Percentiles rank a stretch among this genome's conserved stretches.
Evolutionary conservation across 2,888 invertebrate species (phyloP).

Genomic region (Torymus tubicola): DNA sequence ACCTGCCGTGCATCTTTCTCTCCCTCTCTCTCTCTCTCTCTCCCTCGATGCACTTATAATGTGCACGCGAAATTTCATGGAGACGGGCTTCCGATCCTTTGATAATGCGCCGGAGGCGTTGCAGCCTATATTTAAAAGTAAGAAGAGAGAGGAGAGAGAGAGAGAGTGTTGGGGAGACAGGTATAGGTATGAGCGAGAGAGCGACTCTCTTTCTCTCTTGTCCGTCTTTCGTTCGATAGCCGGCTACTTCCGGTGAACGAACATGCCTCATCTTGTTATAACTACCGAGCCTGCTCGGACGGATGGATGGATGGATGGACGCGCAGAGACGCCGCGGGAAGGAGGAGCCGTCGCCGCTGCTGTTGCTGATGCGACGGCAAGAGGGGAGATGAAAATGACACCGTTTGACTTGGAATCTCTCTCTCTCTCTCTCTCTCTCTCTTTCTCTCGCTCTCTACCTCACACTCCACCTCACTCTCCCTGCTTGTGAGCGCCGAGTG

Average conservation of each 20-base stretch:
- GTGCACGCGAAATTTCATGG: constrained; percentile 74
- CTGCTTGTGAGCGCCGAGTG: constrained; percentile 4
- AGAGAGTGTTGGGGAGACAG: background rate
- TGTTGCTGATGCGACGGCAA: background rate
- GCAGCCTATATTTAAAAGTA: constrained; percentile 68
- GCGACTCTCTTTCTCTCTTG: background rate
- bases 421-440: constrained; percentile 7
- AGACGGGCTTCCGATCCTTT: constrained; percentile 72
- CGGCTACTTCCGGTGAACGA: constrained; percentile 64
- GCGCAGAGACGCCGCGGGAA: background rate
- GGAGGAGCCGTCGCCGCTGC: background rate
- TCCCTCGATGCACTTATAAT: constrained; percentile 71
- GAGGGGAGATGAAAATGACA: constrained; percentile 51
- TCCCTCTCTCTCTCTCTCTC: constrained; percentile 40
- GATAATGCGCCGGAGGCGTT: constrained; percentile 66
- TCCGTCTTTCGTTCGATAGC: constrained; percentile 62
- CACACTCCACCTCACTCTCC: background rate
- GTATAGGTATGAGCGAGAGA: background rate
- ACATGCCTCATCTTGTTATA: constrained; percentile 54
- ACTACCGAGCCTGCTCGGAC: constrained; percentile 18
- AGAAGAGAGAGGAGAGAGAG: constrained; percentile 2
- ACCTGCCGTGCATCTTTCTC: background rate
- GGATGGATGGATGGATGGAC: constrained; percentile 15
- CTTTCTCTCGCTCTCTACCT: constrained; percentile 21
- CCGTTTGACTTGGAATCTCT: constrained; percentile 40